These are phyloP conservation scores for Falco rusticolus DNA, from an alignment of 2,797 vertebrate genomes.

Conservation along the genomic window DNA sequence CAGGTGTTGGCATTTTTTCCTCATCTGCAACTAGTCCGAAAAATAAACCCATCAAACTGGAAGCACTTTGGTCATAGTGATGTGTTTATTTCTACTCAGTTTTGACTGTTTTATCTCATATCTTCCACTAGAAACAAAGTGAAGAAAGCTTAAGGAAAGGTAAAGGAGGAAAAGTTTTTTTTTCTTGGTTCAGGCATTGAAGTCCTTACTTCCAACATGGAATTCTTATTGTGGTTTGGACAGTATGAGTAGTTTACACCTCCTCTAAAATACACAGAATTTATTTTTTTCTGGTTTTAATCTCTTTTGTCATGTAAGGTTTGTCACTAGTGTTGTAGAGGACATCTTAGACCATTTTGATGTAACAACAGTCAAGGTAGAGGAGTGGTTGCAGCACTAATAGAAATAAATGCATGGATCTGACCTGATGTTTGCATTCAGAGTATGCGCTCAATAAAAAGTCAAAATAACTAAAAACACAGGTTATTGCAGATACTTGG, in stretches of 20 bases:
- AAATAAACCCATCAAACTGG: not conserved
- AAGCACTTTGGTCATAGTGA: not conserved
- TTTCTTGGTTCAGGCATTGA: not conserved
- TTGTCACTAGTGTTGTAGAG: not conserved
- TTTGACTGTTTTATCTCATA: not conserved
- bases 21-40: not conserved
- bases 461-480: not conserved
- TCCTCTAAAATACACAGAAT: not conserved
- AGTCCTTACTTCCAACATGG: not conserved
- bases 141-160: not conserved
- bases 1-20: not conserved
- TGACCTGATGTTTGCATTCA: not conserved
- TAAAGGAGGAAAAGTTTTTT: not conserved
- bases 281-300: not conserved
- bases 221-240: not conserved
- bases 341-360: not conserved
- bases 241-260: not conserved
- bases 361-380: not conserved
- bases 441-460: not conserved
- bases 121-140: not conserved
- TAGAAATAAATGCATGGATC: not conserved
- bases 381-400: not conserved
- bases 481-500: not conserved
- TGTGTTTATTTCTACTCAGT: not conserved
- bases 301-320: not conserved